Evolutionary conservation across 2,797 vertebrate species (phyloP), one percentile per base, ranked within the genome.

Genomic region (Peromyscus eremicus): DNA sequence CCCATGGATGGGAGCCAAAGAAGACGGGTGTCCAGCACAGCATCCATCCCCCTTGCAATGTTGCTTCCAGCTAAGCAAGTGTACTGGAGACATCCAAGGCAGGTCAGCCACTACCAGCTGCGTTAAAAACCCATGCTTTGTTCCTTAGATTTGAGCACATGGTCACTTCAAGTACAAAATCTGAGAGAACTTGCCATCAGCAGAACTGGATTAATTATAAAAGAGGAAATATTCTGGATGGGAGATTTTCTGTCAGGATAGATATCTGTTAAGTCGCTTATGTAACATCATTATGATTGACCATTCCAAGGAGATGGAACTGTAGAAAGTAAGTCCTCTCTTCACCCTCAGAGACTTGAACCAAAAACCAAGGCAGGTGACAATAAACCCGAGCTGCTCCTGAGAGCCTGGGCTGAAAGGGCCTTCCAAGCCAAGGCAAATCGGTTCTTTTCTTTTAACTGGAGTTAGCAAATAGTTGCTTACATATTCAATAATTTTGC

Each of bases 401-500:
- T n/a, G 79, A 81, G 46, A 71, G n/a, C 62, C 60, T 34, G n/a
- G 25, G 75, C 37, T 55, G 13, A 37, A 21, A 46, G 3, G 6
- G 43, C 64, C 52, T 76, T 66, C 75, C 52, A 21, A 77, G 46
- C n/a, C 85, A 88, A 60, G 46, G 37, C 68, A 71, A 76, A 66
- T 32, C 4, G 17, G 7, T 23, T 89, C 71, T 55, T 70, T 71
- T 68, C 87, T 94, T 14, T 71, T 49, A 85, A 87, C 19, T 71
- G 6, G 19, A 66, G 34, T 87, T 73, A 25, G 29, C 77, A 93
- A 92, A 87, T 84, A 73, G 85, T 96, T 91, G 23, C 75, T 76
- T 92, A 68, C 46, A 49, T 89, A n/a, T 55, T 73, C 60, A 87
- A 60, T 87, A 87, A 80, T 84, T 96, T 80, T 84, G 57, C 11